These are phyloP conservation scores for Siderastrea siderea DNA, from an alignment of 92 coral and sea anemone species.

Conservation along the genomic window DNA sequence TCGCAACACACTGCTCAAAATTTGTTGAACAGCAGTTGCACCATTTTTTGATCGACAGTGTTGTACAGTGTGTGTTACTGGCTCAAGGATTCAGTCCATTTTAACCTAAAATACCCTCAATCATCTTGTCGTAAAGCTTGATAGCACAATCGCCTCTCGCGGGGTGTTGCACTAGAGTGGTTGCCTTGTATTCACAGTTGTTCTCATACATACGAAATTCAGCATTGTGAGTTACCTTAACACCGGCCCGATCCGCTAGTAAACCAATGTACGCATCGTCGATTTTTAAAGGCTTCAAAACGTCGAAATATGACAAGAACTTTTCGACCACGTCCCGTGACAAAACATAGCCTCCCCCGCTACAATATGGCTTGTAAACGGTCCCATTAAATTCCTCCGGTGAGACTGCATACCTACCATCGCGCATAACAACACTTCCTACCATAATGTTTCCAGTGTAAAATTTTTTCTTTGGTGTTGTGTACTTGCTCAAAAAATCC, in stretches of 20 bases:
- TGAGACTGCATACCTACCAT: slow-evolving; percentile 70
- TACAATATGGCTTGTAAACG: slow-evolving; percentile 69
- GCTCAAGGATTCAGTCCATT: no score
- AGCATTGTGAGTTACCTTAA: slow-evolving; percentile 30
- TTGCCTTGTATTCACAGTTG: slow-evolving; percentile 50
- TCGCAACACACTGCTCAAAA: no score
- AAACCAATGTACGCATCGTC: slow-evolving; percentile 71
- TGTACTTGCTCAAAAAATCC: slow-evolving; percentile 38
- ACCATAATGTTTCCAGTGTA: slow-evolving; percentile 78
- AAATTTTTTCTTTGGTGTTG: slow-evolving; percentile 57
- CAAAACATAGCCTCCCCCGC: slow-evolving; percentile 77
- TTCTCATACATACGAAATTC: slow-evolving; percentile 76
- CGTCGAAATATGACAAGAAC: slow-evolving; percentile 51
- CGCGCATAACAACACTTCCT: slow-evolving; percentile 67
- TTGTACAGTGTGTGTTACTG: no score
- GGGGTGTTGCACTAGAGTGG: slow-evolving; percentile 73
- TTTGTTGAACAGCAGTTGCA: no score
- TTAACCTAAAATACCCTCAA: slow-evolving; percentile 20
- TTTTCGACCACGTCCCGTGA: slow-evolving; percentile 64
- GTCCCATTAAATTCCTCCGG: slow-evolving; percentile 61
- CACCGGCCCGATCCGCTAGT: slow-evolving; percentile 61
- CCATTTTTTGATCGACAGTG: no score
- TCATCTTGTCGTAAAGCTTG: slow-evolving; percentile 38
- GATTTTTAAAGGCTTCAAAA: slow-evolving; percentile 64
- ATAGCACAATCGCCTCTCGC: slow-evolving; percentile 56